A percentile compares a stretch with the other conserved stretches of the same genome.
phyloP scores from a whole-genome alignment of 2,113 vertebrate species.

The Lutjanus erythropterus region DNA sequence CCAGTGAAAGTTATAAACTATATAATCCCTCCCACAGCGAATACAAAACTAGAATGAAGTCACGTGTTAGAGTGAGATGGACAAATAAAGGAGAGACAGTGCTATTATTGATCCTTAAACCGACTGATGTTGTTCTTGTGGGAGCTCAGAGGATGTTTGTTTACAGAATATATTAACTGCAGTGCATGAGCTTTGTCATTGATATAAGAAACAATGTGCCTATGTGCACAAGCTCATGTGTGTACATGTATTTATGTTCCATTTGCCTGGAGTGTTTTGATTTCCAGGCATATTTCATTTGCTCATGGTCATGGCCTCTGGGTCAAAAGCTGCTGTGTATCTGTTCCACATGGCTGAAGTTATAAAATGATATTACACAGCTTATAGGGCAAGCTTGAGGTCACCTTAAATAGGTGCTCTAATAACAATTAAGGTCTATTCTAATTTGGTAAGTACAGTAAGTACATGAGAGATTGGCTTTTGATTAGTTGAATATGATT shows the following conservation, averaged over 20 bases:
- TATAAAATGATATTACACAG: conserved; percentile 12
- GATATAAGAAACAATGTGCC: not conserved
- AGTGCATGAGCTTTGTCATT: conserved; percentile 36
- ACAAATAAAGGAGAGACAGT: not conserved
- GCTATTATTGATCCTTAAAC: not conserved
- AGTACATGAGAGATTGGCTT: not conserved
- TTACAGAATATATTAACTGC: conserved; percentile 3
- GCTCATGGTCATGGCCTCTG: not conserved
- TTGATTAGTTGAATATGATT: not conserved
- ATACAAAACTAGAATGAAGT: not conserved
- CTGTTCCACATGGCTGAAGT: conserved; percentile 7
- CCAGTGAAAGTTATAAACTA: not conserved
- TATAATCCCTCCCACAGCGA: not conserved
- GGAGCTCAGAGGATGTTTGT: conserved; percentile 7
- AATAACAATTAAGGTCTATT: not conserved
- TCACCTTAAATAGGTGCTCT: not conserved
- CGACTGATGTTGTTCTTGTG: not conserved
- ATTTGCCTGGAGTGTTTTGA: not conserved
- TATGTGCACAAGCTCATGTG: not conserved
- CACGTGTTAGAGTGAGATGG: not conserved
- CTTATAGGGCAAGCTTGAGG: not conserved
- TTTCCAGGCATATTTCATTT: conserved; percentile 17
- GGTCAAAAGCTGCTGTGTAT: conserved; percentile 11
- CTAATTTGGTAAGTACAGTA: not conserved
- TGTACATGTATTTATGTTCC: not conserved